Evolutionary conservation across 2,888 invertebrate species (phyloP).

Genomic region (Aporophyla nigra): DNA sequence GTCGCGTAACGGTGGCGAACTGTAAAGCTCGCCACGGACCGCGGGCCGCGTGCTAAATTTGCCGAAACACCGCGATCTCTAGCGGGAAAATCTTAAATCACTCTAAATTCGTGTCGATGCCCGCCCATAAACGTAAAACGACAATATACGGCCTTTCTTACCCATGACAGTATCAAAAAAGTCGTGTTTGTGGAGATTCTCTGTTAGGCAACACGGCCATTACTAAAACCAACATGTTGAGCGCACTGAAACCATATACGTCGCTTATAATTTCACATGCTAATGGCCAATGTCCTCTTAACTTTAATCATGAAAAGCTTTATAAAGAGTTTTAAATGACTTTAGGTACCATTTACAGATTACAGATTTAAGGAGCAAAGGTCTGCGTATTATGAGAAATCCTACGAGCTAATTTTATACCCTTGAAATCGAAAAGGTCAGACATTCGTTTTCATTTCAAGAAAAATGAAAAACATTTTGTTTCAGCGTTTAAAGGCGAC

Average conservation of each 20-base stretch:
- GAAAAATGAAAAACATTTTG: background rate
- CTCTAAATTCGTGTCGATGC: slow-evolving; percentile 81
- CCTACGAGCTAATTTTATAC: background rate
- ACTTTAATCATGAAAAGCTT: slow-evolving; percentile 57
- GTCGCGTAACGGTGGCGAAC: slow-evolving; percentile 90
- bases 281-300: slow-evolving; percentile 47
- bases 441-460: background rate
- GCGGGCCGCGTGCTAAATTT: slow-evolving; percentile 90
- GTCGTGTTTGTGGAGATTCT: slow-evolving; percentile 31
- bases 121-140: slow-evolving; percentile 62
- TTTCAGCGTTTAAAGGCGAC: too few species aligned
- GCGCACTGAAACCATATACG: slow-evolving; percentile 55
- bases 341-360: slow-evolving; percentile 19
- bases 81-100: slow-evolving; percentile 88
- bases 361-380: slow-evolving; percentile 7
- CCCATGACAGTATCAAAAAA: slow-evolving; percentile 41
- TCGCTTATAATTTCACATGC: slow-evolving; percentile 39
- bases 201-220: slow-evolving; percentile 29
- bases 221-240: slow-evolving; percentile 57
- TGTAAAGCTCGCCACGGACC: slow-evolving; percentile 89
- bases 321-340: slow-evolving; percentile 33
- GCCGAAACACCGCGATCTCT: slow-evolving; percentile 88
- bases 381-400: background rate
- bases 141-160: slow-evolving; percentile 43
- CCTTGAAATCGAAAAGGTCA: background rate